Base-by-base conservation (phyloP, 2,113 vertebrate genomes). In the Sterna hirundo region DNA sequence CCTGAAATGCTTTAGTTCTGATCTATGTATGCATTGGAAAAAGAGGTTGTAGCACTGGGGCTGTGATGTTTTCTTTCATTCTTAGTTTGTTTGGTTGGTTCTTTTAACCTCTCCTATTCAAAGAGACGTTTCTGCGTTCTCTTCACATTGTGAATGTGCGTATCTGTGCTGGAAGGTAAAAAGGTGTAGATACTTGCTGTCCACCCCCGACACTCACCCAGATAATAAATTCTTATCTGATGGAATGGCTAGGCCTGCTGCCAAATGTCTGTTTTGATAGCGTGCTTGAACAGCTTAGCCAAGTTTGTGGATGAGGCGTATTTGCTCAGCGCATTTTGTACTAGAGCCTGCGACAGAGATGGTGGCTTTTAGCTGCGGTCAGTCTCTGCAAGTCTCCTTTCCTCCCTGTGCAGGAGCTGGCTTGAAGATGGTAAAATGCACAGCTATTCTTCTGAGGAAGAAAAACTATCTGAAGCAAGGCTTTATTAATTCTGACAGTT, bases 401-500 rank as follows among this genome's bases (percentile, higher is more conserved):
- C 42, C 47, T 76, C n/a, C 77, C 46, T 12, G 6, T 58, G 69
- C 72, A 68, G 44, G 52, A 89, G 22, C 49, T 89, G 83, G 27
- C 51, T 62, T 65, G 74, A 79, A 75, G 36, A 6, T 80, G 32
- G 8, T 80, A 64, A 80, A 62, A 42, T 30, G 13, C 71, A 61
- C 17, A 38, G 47, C n/a, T 88, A 3, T 61, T 90, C 66, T 40
- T 66, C 12, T 23, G 60, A 49, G 68, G 36, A 42, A 79, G 71
- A 15, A 25, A 42, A 84, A 65, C 5, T 23, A 75, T 57, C 75
- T 87, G 86, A 82, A 79, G 88, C 64, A 72, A 83, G 36, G 47
- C 55, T 90, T 96, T 83, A 92, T 91, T 22, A 34, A 27, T 42
- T 49, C 89, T 93, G 89, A 93, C 70, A 92, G 66, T 15, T 88